Base-by-base conservation (phyloP, 2,888 invertebrate species). In the Drosophila mulleri region DNA sequence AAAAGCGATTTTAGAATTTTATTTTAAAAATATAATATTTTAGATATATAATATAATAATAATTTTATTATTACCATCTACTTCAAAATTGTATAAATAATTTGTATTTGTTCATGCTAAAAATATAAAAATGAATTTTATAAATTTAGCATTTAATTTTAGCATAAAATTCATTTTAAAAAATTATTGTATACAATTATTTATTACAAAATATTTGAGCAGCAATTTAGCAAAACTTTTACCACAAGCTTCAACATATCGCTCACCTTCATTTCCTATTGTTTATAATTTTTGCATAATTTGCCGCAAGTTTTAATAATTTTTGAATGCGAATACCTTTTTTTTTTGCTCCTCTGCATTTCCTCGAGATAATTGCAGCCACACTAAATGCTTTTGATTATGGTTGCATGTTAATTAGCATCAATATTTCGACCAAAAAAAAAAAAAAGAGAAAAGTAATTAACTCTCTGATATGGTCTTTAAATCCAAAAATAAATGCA, bases 381-480 rank as follows among this genome's bases (percentile, higher is more conserved):
- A 39, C 2, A 50, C 47, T 56, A 26, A 65, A 48, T 37, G 14
- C 60, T n/a, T 45, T 75, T 80, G 66, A 66, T 66, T 56, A 62
- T 52, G 65, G 20, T 62, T 62, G 62, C 76, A 71, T 57, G 80
- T 66, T 70, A 80, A 80, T 75, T 75, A 63, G 32, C 23, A 59
- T 18, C 70, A 42, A 64, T 64, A 26, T 35, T 54, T 67, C 47
- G 32, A 16, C 39, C 12, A 26, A 26, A 26, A 3, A 26, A 26
- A 26, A 26, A 26, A 3, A 26, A 26, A 26, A 26, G 7, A 16
- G 37, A 26, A 26, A 26, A 26, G 23, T 26, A 2, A 26, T 39
- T 23, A 53, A 23, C n/a, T 18, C 57, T 70, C 52, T 57, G 59
- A 69, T 65, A 57, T 57, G 53, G 48, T 41, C 18, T 45, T 44